Evolutionary conservation across 2,888 invertebrate species (phyloP), one percentile per base, ranked within the genome.

Genomic region (Spialia ferax): DNA sequence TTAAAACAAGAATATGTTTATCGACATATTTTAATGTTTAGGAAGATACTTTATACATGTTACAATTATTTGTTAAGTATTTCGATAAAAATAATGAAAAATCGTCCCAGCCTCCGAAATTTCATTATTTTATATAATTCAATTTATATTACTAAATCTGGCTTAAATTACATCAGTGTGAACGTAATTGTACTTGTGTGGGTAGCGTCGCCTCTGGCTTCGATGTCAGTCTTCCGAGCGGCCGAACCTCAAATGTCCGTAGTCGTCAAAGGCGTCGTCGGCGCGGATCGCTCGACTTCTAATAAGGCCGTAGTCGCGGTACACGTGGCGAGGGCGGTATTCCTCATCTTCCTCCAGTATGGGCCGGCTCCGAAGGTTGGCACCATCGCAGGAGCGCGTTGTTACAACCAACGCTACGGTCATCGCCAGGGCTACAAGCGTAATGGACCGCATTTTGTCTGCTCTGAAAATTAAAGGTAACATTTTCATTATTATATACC

Each of bases 221-320:
- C 11, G 8, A 70, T 74, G 91, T 91, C 91, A 91, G 78, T 91
- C 89, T 35, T 93, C 94, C 66, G 95, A 95, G 70, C 96, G 93
- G 11, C 97, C 97, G 77, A 96, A 97, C 70, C 97, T 88, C 89
- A 96, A 93, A 77, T 96, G 96, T 1, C 97, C 97, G 75, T 97
- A 97, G 80, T 97, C 97, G 73, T 97, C 96, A 74, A 96, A 96
- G 20, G 95, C 92, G 69, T 96, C 96, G 45, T 96, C 96, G 1
- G 95, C 93, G 75, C 89, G 80, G 1, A 79, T 79, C 0, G 78
- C 75, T 23, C 86, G 80, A 38, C 74, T 81, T 22, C 85, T 78
- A 81, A 95, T 87, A 79, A 96, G 89, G 0, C 94, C 95, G 74
- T 95, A 96, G 79, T 96, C 96, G 54, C 95, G 94, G 74, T 95